phyloP scores from a whole-genome alignment of 2,113 vertebrate genomes.

The Spea multiplicata region DNA sequence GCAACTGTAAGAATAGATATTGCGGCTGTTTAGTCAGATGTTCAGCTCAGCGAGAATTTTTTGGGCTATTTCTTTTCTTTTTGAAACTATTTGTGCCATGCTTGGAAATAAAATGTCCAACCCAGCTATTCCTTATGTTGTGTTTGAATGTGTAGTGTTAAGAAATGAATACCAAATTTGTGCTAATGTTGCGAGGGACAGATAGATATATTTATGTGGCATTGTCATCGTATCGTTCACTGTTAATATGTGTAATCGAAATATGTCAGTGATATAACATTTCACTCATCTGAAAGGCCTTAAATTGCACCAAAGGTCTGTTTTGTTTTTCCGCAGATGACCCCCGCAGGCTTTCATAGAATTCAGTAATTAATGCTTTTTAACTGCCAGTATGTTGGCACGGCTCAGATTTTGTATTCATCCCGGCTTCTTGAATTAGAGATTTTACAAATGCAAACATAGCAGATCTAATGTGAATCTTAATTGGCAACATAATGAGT shows the following conservation, averaged over 20 bases:
- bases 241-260: neutral
- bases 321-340: constrained; percentile 12
- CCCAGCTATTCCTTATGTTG: no score
- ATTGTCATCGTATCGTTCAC: neutral
- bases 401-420: constrained; percentile 8
- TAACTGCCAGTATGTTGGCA: constrained; percentile 20
- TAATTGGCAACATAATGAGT: constrained; percentile 43
- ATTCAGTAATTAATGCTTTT: constrained; percentile 23
- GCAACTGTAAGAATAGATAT: no score
- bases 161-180: neutral
- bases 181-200: neutral
- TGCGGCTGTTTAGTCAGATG: no score
- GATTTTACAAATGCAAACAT: constrained; percentile 29
- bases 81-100: no score
- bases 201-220: neutral
- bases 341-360: neutral
- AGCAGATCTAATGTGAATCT: constrained; percentile 31
- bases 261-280: neutral
- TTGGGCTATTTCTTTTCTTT: no score
- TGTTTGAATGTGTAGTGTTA: no score
- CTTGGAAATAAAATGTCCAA: no score
- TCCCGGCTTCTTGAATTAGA: constrained; percentile 8
- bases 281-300: neutral
- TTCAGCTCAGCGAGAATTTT: no score
- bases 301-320: neutral